Evolutionary conservation across 2,113 vertebrate species (phyloP), one percentile per base, ranked within the genome.

Genomic region (Psilopsiagon aymara): DNA sequence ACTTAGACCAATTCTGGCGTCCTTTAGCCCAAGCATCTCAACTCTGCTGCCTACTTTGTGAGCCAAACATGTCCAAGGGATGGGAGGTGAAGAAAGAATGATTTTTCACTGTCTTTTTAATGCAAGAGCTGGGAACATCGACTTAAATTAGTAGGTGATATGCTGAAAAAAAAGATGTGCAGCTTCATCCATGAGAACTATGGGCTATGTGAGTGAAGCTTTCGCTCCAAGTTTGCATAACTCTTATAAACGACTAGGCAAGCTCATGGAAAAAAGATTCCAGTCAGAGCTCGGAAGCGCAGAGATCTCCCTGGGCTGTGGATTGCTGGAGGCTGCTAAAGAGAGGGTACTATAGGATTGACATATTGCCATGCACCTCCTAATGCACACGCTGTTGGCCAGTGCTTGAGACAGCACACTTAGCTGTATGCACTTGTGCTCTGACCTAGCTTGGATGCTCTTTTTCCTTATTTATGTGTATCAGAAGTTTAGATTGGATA

Each of bases 91-190:
- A 84, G 66, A 84, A 62, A 92, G 83, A 43, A 95, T 68, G 80
- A 96, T 95, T 96, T 92, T 97, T 97, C 95, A 94, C 62, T 92
- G 95, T 95, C 95, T 95, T 85, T 91, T 97, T 92, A 96, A 92
- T 89, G 66, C 95, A 79, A 68, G 62, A 75, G 20, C 69, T 25
- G 66, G 67, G 74, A 93, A 83, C 88, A 91, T 84, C 0, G 0
- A 82, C 91, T 91, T 92, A 95, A 92, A 97, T 95, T 95, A 92
- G 83, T 44, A 89, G 81, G 81, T 76, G 89, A 92, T 85, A 91
- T 28, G 57, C 89, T 95, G 96, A 57, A 95, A 96, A 87, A 79
- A 82, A 95, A 95, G 89, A 87, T 91, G 8, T 73, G 75, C 73
- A 76, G 83, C 77, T 86, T 52, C 59, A 20, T 28, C 19, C 21